Base-by-base conservation (phyloP, 2,113 vertebrate genomes). In the Crotalus horridus region DNA sequence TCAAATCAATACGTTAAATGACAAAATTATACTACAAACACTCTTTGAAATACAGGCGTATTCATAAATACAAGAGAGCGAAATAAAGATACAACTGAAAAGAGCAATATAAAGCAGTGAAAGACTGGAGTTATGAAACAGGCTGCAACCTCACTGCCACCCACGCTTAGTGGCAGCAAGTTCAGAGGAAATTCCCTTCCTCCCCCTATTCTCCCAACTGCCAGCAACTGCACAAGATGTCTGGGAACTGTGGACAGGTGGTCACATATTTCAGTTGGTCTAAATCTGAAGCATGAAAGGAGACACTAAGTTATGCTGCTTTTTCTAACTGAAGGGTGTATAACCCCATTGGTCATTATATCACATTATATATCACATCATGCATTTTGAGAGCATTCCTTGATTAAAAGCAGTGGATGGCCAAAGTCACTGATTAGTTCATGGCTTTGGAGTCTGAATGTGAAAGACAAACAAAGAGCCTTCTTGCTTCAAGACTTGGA, bases 401-500 rank as follows among this genome's bases (percentile, higher is more conserved):
- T 4, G 3, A 29, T 85, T 91, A 89, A 94, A 5, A 17, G 53
- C 86, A 92, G 59, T 48, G 33, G 55, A 93, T 24, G 54, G 24
- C n/a, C 59, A n/a, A 15, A 94, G 91, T 93, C 81, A 92, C 55
- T 88, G 90, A 94, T 6, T 81, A 90, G 94, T 93, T 81, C 94
- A 69, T 94, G 91, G 48, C 90, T 29, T 87, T 88, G 94, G 89
- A 53, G 92, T 39, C 53, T 94, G 91, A 92, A 93, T 0, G 4
- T 94, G 94, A 89, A 87, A 43, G 69, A 91, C 46, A 94, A 93
- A 95, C 91, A 20, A 94, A 93, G 39, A 4, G 48, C 88, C 53
- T 53, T 58, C 61, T 91, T 93, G 59, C 51, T 0, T 90, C 85
- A 94, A 94, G 43, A 48, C 64, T 91, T 95, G 21, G 94, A 94